Conservation (phyloP, 2,888 invertebrate species). For the Lasioglossum zephyrum region DNA sequence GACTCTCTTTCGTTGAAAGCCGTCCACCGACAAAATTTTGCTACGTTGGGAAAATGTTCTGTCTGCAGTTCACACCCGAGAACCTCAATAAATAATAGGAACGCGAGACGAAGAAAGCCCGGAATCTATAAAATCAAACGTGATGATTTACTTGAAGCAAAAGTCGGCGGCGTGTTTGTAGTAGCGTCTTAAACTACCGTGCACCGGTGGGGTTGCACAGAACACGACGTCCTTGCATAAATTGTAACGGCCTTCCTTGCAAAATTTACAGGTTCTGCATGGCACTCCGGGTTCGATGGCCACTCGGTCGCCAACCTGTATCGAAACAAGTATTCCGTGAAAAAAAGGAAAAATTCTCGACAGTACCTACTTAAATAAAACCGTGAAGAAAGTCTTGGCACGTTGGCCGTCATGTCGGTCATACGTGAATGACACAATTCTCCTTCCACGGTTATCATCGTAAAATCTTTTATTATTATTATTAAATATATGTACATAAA, state of each 20-base stretch:
- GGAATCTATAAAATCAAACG: not conserved
- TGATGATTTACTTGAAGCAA: slow-evolving; percentile 89
- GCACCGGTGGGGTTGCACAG: slow-evolving; percentile 97
- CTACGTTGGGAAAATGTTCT: too few relatives aligned
- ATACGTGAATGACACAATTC: not conserved
- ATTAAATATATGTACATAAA: not conserved
- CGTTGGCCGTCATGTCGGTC: not conserved
- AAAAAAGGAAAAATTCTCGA: not conserved
- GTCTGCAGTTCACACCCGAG: not conserved
- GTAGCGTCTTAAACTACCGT: slow-evolving; percentile 95
- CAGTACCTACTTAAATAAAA: not conserved
- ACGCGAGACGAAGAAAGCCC: not conserved
- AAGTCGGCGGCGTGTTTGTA: slow-evolving; percentile 96
- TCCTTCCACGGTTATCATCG: not conserved
- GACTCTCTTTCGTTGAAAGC: too few relatives aligned
- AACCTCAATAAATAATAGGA: not conserved
- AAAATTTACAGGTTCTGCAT: slow-evolving; percentile 93
- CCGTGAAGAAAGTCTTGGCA: not conserved
- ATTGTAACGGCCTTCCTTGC: slow-evolving; percentile 96
- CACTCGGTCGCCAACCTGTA: slow-evolving; percentile 92
- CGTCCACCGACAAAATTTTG: too few relatives aligned
- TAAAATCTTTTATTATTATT: not conserved
- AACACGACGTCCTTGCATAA: slow-evolving; percentile 94
- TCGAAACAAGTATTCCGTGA: not conserved
- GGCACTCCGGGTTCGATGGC: slow-evolving; percentile 97